Evolutionary conservation across 2,888 invertebrate species (phyloP).

Genomic region (Pemphredon lugubris): DNA sequence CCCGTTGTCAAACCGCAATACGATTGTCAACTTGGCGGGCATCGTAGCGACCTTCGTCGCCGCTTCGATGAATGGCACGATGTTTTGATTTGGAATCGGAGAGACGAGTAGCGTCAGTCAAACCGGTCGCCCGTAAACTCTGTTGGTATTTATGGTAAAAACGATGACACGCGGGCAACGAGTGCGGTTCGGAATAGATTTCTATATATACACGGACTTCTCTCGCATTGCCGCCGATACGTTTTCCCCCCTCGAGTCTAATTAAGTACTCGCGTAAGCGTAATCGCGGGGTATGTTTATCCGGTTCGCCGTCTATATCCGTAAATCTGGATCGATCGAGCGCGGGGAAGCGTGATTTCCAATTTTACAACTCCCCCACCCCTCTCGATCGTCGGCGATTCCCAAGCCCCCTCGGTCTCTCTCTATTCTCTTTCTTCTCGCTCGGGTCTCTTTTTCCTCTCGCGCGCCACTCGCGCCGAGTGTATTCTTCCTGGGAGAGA

Average conservation of each 20-base stretch:
- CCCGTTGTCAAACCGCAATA: slow-evolving; percentile 35
- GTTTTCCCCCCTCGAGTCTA: slow-evolving; percentile 39
- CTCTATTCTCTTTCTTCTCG: not conserved
- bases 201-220: slow-evolving; percentile 29
- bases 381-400: not conserved
- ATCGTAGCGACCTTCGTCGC: slow-evolving; percentile 55
- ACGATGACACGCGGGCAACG: slow-evolving; percentile 50
- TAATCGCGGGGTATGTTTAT: slow-evolving; percentile 49
- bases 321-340: slow-evolving; percentile 23
- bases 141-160: slow-evolving; percentile 54
- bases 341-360: slow-evolving; percentile 3
- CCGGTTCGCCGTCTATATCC: slow-evolving; percentile 29
- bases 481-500: slow-evolving; percentile 73
- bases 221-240: slow-evolving; percentile 8
- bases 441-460: slow-evolving; percentile 34
- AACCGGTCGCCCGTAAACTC: slow-evolving; percentile 48
- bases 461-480: slow-evolving; percentile 45
- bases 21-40: slow-evolving; percentile 52
- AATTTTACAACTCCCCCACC: slow-evolving; percentile 20
- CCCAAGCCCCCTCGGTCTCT: too few relatives aligned
- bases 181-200: slow-evolving; percentile 45
- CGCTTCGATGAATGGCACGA: slow-evolving; percentile 70
- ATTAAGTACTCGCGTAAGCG: slow-evolving; percentile 54
- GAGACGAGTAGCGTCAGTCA: slow-evolving; percentile 51
- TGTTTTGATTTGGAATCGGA: slow-evolving; percentile 68